Evolutionary conservation across 1,140 invertebrate species (phyloP).

Genomic region (Paraescarpia echinospica): DNA sequence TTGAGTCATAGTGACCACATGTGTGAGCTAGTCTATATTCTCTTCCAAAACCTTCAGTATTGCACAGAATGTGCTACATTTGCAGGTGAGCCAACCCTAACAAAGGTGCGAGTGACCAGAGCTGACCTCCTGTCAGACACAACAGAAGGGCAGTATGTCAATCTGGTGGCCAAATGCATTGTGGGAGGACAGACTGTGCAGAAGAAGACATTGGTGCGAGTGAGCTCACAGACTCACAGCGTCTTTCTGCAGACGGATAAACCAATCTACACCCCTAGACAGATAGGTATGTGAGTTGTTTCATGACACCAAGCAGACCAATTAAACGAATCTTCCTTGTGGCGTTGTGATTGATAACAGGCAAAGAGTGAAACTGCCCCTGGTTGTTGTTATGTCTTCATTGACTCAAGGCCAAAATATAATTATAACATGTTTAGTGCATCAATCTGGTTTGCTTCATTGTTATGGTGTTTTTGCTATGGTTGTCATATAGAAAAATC

Average conservation of each 20-base stretch:
- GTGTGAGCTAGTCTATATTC: background rate
- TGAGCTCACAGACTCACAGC: conserved; percentile 55
- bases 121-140: background rate
- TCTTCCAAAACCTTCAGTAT: background rate
- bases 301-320: background rate
- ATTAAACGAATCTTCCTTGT: no score
- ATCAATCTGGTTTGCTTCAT: no score
- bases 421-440: no score
- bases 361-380: no score
- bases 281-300: conserved; percentile 54
- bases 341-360: no score
- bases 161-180: background rate
- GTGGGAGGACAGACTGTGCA: background rate
- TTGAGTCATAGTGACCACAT: background rate
- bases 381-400: no score
- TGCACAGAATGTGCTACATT: background rate
- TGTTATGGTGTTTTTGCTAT: no score
- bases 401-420: no score
- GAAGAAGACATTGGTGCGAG: background rate
- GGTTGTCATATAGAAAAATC: no score
- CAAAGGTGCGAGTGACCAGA: background rate
- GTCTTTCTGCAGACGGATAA: conserved; percentile 94
- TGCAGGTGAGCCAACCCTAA: background rate
- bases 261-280: conserved; percentile 86
- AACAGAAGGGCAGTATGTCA: background rate